Evolutionary conservation across 2,113 vertebrate species (phyloP), one percentile per base, ranked within the genome.

Genomic region (Pelvicachromis taeniatus): DNA sequence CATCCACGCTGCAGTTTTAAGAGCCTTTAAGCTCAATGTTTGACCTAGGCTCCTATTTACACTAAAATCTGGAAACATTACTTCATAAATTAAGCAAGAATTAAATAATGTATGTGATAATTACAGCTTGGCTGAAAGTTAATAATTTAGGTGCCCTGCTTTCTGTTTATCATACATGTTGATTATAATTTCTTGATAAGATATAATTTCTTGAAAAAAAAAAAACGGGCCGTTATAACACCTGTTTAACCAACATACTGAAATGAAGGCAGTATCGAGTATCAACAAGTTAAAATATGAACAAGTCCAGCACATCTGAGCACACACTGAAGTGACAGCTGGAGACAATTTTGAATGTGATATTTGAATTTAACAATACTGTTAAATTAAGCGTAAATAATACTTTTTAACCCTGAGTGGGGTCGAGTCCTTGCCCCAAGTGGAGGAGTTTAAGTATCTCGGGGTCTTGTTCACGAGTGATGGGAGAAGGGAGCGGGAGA

Each of bases 161-260:
- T 38, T 12, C 31, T 23, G 75, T 55, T 77, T 35, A 12, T 48
- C 0, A 7, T 31, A 63, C 10, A 21, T n/a, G n/a, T n/a, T n/a
- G n/a, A n/a, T n/a, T 61, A 59, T 59, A 10, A 58, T n/a, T 0
- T 63, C n/a, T 21, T 63, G 19, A 63, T n/a, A n/a, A 63, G 19
- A 21, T 61, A 59, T 59, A 10, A 58, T n/a, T 0, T 63, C n/a
- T 21, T 63, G 19, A 63, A 63, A 38, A 63, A 35, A n/a, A n/a
- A n/a, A n/a, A n/a, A n/a, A n/a, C n/a, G 1, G 59, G 0, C 31
- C 0, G 17, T 38, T 63, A 19, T 7, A 19, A 0, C 59, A 63
- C 33, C 19, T 63, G 33, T 63, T 63, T 63, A 38, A 3, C 17
- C 59, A 10, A n/a, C 4, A 6, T n/a, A 6, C n/a, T 63, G 59